phyloP scores from a whole-genome alignment of 2,888 invertebrate species.

The Crossocerus cetratus region DNA sequence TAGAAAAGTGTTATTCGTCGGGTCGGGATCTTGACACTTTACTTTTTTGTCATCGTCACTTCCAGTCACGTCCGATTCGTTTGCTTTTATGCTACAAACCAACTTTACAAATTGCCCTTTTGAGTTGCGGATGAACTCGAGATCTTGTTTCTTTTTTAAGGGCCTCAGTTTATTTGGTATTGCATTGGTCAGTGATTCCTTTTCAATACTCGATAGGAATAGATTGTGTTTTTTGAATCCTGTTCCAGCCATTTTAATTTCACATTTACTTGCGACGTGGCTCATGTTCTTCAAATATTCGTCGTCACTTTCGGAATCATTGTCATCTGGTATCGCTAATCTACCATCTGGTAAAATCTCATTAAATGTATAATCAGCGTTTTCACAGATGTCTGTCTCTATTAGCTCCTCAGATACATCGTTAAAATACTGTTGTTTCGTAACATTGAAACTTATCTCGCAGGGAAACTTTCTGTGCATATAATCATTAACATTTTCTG shows the following conservation, averaged over 20 bases:
- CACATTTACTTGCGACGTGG: slow-evolving; percentile 11
- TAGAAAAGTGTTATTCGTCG: not conserved
- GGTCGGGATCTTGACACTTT: not conserved
- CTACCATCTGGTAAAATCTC: slow-evolving; percentile 61
- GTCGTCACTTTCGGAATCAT: slow-evolving; percentile 51
- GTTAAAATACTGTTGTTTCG: slow-evolving; percentile 56
- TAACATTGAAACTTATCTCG: slow-evolving; percentile 54
- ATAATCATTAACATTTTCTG: slow-evolving; percentile 62
- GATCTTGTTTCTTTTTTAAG: slow-evolving; percentile 5
- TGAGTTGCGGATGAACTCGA: slow-evolving; percentile 1
- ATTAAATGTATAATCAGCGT: slow-evolving; percentile 62
- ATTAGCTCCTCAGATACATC: slow-evolving; percentile 7
- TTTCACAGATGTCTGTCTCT: slow-evolving; percentile 3
- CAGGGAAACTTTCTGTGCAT: slow-evolving; percentile 60
- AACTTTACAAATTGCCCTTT: slow-evolving; percentile 39
- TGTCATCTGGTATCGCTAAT: slow-evolving; percentile 55
- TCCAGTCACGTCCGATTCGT: not conserved
- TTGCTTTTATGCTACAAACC: not conserved
- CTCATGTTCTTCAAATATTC: slow-evolving; percentile 1
- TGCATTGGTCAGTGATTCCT: slow-evolving; percentile 35
- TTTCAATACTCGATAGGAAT: slow-evolving; percentile 50
- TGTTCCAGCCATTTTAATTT: slow-evolving; percentile 19
- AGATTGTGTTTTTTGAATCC: slow-evolving; percentile 54
- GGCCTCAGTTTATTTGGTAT: not conserved
- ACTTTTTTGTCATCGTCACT: not conserved